Percentiles rank a stretch among this genome's conserved stretches.
Conservation (phyloP, 2,797 vertebrate genomes). For the Heliangelus exortis region DNA sequence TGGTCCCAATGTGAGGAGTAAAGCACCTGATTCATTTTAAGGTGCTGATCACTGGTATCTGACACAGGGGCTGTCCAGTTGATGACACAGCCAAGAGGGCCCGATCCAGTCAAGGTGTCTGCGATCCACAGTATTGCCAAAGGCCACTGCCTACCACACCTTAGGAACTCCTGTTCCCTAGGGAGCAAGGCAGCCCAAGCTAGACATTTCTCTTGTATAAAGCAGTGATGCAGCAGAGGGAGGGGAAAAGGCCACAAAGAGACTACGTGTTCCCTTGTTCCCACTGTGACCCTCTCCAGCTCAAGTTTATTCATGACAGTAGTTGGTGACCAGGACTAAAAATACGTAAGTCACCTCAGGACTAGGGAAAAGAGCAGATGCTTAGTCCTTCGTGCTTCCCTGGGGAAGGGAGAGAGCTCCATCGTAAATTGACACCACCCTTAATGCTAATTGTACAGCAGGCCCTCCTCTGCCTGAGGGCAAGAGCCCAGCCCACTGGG, state of each 20-base stretch:
- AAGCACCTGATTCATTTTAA: background rate
- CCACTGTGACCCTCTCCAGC: background rate
- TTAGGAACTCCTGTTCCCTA: background rate
- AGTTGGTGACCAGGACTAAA: background rate
- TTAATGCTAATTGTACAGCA: background rate
- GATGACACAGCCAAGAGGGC: background rate
- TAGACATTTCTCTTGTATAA: background rate
- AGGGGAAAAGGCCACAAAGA: background rate
- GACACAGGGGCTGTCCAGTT: background rate
- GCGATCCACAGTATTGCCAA: background rate
- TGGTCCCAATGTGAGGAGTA: fast-evolving
- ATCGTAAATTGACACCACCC: background rate
- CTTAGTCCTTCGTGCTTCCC: background rate
- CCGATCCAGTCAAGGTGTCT: background rate
- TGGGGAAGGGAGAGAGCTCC: background rate
- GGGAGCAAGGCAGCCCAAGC: background rate
- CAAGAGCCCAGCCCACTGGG: background rate
- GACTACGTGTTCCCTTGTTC: background rate
- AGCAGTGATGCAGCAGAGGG: background rate
- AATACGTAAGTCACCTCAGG: background rate
- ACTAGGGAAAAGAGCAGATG: background rate
- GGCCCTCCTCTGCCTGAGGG: background rate
- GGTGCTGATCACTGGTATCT: fast-evolving
- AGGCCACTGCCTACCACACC: background rate
- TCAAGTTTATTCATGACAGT: background rate